Base-by-base conservation (phyloP, 92 coral and sea anemone species). In the Hydrozoanthus gracilis region DNA sequence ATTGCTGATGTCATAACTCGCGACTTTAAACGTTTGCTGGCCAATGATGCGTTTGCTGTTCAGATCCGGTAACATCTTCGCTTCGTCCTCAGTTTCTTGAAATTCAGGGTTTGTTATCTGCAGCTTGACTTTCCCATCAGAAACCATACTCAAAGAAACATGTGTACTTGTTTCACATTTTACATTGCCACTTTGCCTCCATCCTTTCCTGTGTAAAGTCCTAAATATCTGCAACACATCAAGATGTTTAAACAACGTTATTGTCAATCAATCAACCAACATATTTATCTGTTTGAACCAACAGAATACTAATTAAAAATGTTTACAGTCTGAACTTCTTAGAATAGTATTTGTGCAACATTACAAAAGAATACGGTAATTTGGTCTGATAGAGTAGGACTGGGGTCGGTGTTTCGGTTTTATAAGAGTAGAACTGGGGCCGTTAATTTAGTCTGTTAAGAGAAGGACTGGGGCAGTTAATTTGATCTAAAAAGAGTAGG, bases 11-110 rank as follows among this genome's bases (percentile, higher is more conserved):
- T 60, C 44, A 54, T 2, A 54, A 44, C 56, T 68, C 8, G 7
- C 35, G 49, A 77, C 82, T 77, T 77, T 68, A 35, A 77, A 77
- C 3, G 35, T 27, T 11, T 39, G 14, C 8, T 77, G 69, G 66
- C 12, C 45, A 64, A 64, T 15, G 12, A 60, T 45, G 13, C 46
- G n/a, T 15, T 55, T 77, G 67, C 68, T 77, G 12, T 60, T 77
- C 82, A 55, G 64, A 55, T 16, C 82, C 3, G 6, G 82, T 4
- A 50, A 49, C 20, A 44, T 55, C 47, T 16, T 39, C 58, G 65
- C 7, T 8, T 55, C 56, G 68, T 55, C 6, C 20, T 55, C 56
- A 49, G 56, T 6, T 15, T 77, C 39, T 27, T 27, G 69, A 39
- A 77, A 77, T 8, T 18, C 60, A 7, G 12, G 68, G 48, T 11